Base-by-base conservation (phyloP, 2,797 vertebrate species). In the Enteromius radiatus region DNA sequence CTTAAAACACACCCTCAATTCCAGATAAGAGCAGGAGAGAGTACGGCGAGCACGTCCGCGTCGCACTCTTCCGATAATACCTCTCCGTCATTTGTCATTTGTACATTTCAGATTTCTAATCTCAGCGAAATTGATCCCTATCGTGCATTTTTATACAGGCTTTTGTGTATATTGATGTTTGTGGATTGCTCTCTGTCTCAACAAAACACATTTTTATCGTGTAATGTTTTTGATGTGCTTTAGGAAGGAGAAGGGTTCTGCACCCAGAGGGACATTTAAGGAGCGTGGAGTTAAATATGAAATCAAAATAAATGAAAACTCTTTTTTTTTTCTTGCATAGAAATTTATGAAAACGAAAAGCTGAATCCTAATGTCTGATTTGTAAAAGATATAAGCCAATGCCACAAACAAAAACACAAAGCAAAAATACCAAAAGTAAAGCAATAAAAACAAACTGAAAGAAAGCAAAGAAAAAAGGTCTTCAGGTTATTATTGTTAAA, bases 1-100 rank as follows among this genome's bases (percentile, higher is more conserved):
- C 81, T 83, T 85, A 88, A 86, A 88, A 88, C 86, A 88, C 83
- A 80, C 81, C 85, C 52, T 78, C 83, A 74, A 49, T 78, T 26
- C 26, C 38, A 84, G 84, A 85, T 87, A 85, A 85, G 79, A 83
- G 81, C 70, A 38, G 41, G 82, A 78, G 54, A 65, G 82, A 75
- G 61, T 54, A 33, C 23, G 26, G 23, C 23, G 28, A 84, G 79
- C 77, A 65, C 74, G 61, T 82, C 68, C 52, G 26, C 76, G 33
- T 61, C 17, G 56, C 81, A 38, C 36, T 26, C 31, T 78, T 52
- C 80, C 49, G 80, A 84, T 88, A 82, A 80, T 77, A 80, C 56
- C 56, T 76, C 76, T 52, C 67, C 1, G 43, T 65, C 74, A 76
- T 84, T 82, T 82, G 77, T 80, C 81, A 79, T 59, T 77, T 74